These are phyloP conservation scores for Ips nitidus DNA, from an alignment of 1,140 invertebrate genomes.

Conservation along the genomic window DNA sequence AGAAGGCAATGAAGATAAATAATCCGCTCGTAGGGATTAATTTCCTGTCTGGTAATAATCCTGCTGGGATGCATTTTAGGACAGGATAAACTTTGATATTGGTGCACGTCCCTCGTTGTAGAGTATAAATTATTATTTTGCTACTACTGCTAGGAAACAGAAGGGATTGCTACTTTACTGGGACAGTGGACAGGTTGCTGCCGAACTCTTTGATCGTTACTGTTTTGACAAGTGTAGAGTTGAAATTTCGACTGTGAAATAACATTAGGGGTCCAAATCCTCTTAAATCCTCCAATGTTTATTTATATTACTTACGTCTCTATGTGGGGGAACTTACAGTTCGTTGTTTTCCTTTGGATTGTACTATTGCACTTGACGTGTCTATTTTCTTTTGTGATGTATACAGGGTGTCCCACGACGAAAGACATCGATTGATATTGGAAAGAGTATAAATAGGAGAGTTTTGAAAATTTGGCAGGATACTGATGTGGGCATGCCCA, in stretches of 20 bases:
- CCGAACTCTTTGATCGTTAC: constrained; percentile 24
- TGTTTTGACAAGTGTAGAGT: constrained; percentile 23
- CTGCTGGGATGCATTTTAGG: not conserved
- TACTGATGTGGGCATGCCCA: too few species aligned
- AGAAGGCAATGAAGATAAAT: constrained; percentile 12
- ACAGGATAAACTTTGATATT: constrained; percentile 2
- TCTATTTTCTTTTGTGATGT: too few species aligned
- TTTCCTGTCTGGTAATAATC: constrained; percentile 10
- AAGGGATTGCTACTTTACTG: too few species aligned
- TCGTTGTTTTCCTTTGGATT: too few species aligned
- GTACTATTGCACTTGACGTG: too few species aligned
- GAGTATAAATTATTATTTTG: too few species aligned
- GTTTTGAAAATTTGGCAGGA: too few species aligned
- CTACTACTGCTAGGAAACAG: too few species aligned
- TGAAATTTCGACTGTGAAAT: constrained; percentile 21
- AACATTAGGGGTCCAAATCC: constrained; percentile 23
- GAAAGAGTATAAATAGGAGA: too few species aligned
- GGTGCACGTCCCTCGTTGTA: not conserved
- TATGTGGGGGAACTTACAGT: too few species aligned
- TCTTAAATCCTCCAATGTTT: constrained; percentile 23
- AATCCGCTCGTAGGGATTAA: constrained; percentile 11
- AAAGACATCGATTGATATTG: too few species aligned
- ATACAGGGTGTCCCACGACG: too few species aligned
- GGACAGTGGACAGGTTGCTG: not conserved
- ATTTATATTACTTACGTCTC: constrained; percentile 9